Conservation (phyloP, 2,113 vertebrate species). For the Motacilla alba region DNA sequence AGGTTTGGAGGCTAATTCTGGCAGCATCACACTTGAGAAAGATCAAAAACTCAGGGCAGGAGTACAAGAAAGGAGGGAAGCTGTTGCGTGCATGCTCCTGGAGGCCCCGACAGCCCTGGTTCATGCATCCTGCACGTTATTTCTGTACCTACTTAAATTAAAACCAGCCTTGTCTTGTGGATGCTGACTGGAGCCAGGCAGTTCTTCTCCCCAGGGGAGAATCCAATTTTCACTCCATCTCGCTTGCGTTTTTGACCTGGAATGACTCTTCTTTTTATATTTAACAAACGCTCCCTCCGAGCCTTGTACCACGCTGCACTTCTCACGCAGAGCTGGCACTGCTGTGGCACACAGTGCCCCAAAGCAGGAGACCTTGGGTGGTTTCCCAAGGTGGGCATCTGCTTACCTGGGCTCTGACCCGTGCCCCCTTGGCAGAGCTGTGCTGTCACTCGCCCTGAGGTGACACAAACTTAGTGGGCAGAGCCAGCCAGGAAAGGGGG, state of each 20-base stretch:
- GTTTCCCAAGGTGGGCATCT: background rate
- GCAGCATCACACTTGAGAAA: background rate
- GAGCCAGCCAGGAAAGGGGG: background rate
- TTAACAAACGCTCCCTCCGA: background rate
- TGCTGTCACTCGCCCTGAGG: rapidly evolving
- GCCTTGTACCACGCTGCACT: background rate
- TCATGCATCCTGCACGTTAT: conserved; percentile 45
- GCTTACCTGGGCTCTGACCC: background rate
- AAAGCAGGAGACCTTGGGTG: background rate
- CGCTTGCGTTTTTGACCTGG: conserved; percentile 49
- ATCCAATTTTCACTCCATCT: conserved; percentile 46
- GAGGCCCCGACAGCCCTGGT: background rate
- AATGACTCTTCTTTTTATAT: conserved; percentile 43
- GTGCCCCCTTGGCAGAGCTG: rapidly evolving
- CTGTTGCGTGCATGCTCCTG: conserved; percentile 49
- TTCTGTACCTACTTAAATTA: conserved; percentile 58
- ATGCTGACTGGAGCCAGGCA: conserved; percentile 46
- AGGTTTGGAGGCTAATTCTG: conserved; percentile 38
- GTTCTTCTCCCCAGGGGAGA: conserved; percentile 46
- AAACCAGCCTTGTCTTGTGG: conserved; percentile 44
- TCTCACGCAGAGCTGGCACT: background rate
- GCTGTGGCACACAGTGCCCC: background rate
- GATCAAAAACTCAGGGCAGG: conserved; percentile 20
- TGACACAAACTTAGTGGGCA: rapidly evolving
- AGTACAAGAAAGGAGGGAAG: conserved; percentile 38